phyloP scores from a whole-genome alignment of 2,888 invertebrate species.

The Ametastegia equiseti region DNA sequence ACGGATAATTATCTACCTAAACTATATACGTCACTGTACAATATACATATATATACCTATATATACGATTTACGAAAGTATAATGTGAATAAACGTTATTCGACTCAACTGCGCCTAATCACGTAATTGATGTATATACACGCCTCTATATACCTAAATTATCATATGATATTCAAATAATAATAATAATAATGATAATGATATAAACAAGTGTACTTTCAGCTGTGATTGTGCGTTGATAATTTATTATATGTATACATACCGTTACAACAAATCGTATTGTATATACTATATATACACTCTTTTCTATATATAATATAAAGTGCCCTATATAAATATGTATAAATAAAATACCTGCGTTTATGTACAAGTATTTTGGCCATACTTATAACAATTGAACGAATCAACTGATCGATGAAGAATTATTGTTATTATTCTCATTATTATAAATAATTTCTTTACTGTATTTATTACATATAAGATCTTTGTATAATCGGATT shows the following conservation, averaged over 20 bases:
- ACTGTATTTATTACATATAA: not conserved
- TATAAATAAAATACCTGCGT: not conserved
- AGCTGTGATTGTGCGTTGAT: conserved; percentile 26
- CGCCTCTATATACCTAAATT: not conserved
- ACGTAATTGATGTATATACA: too few relatives aligned
- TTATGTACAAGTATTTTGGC: not conserved
- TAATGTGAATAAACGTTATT: not conserved
- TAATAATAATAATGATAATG: not conserved
- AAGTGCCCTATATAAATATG: not conserved
- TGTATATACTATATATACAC: not conserved
- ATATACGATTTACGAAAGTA: conserved; percentile 20
- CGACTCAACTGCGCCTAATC: not conserved
- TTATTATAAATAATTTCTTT: not conserved
- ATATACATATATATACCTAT: not conserved
- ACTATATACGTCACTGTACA: too few relatives aligned
- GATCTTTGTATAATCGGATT: not conserved
- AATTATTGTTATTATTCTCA: too few relatives aligned
- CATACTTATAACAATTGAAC: too few relatives aligned
- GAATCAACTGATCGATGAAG: too few relatives aligned
- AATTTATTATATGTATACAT: not conserved
- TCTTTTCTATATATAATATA: not conserved
- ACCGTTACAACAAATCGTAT: not conserved
- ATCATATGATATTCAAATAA: not conserved
- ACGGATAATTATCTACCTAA: too few relatives aligned
- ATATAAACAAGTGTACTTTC: conserved; percentile 19